phyloP scores from a whole-genome alignment of 2,888 invertebrate genomes.

The Fabriciana adippe region DNA sequence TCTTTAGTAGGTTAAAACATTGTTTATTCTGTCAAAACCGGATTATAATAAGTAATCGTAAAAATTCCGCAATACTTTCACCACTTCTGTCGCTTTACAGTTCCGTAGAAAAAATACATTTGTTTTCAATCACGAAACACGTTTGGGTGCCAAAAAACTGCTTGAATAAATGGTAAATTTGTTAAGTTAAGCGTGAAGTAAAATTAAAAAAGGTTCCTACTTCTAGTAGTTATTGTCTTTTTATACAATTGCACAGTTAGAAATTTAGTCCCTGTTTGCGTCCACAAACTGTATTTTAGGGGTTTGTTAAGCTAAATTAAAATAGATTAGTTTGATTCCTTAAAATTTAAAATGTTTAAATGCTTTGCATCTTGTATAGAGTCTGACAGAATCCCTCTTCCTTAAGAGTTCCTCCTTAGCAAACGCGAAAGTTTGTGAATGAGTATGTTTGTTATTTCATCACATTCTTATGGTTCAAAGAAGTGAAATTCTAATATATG shows the following conservation, averaged over 20 bases:
- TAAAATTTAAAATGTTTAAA: no score
- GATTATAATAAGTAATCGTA: slow-evolving; percentile 47
- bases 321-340: not conserved
- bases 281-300: not conserved
- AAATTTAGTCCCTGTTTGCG: not conserved
- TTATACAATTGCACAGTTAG: slow-evolving; percentile 11
- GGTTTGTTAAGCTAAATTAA: not conserved
- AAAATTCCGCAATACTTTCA: slow-evolving; percentile 64
- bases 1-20: slow-evolving; percentile 24
- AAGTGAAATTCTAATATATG: no score
- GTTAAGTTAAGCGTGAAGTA: slow-evolving; percentile 36
- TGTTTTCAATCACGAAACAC: slow-evolving; percentile 48
- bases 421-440: no score
- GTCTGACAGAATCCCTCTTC: no score
- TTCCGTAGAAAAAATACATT: slow-evolving; percentile 48
- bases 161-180: slow-evolving; percentile 55
- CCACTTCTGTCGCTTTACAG: slow-evolving; percentile 52
- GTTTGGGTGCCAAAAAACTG: slow-evolving; percentile 59
- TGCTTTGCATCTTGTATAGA: no score
- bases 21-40: slow-evolving; percentile 31
- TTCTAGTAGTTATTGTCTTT: slow-evolving; percentile 2
- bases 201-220: slow-evolving; percentile 47
- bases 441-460: no score
- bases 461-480: no score
- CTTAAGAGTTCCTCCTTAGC: no score